These are phyloP conservation scores for Zoroaster sp. DNA, from an alignment of 53 echinoderm and acorn worm genomes.

Conservation along the genomic window DNA sequence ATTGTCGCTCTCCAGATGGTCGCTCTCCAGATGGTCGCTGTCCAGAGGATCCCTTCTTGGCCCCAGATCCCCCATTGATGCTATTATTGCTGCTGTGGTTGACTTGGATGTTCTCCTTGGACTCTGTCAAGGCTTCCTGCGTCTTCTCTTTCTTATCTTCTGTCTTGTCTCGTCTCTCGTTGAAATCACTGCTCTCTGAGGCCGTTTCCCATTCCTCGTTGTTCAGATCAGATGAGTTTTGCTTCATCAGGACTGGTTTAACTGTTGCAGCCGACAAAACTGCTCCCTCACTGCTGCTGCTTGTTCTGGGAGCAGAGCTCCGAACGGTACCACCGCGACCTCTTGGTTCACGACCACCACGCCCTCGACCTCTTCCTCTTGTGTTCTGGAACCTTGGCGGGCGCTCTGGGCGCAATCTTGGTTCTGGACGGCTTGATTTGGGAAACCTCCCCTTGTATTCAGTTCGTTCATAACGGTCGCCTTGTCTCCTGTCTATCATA, in stretches of 20 bases:
- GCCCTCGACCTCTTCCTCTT: conserved; percentile 74
- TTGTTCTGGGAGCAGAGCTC: conserved; percentile 32
- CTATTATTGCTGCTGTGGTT: conserved; percentile 23
- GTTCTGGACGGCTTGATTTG: neutral
- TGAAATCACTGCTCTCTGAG: conserved; percentile 98
- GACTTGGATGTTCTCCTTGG: conserved; percentile 26
- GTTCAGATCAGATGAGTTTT: conserved; percentile 93
- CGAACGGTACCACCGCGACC: conserved; percentile 41
- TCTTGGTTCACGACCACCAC: conserved; percentile 17
- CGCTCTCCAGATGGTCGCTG: conserved; percentile 14
- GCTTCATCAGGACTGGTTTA: conserved; percentile 72
- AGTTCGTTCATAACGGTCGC: conserved; percentile 27
- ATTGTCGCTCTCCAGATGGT: neutral
- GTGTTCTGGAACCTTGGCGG: conserved; percentile 89
- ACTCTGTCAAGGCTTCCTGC: conserved; percentile 25
- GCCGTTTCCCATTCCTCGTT: conserved; percentile 99
- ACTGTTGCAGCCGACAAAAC: conserved; percentile 8
- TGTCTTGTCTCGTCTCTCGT: conserved; percentile 68
- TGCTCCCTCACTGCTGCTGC: conserved; percentile 67
- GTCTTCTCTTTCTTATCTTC: conserved; percentile 35
- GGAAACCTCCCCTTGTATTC: neutral
- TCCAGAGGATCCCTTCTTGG: neutral
- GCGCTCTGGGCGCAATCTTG: conserved; percentile 68
- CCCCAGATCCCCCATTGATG: neutral
- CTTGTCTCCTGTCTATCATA: neutral